A percentile compares a stretch with the other conserved stretches of the same genome.
Evolutionary conservation across 2,888 invertebrate species (phyloP).

Genomic region (Cerceris rybyensis): DNA sequence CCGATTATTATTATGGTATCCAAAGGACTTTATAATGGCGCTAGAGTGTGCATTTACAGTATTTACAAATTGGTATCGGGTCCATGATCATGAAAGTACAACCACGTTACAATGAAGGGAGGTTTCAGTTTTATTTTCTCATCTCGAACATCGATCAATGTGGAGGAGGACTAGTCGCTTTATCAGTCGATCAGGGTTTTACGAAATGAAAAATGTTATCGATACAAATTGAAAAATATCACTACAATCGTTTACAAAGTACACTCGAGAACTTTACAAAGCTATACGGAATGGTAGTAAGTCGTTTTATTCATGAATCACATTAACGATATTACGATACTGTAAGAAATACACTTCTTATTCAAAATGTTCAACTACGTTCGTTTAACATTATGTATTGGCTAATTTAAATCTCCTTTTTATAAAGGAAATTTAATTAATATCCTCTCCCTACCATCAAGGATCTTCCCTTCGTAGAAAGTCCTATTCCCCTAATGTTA

Average conservation of each 20-base stretch:
- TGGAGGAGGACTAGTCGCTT: neutral
- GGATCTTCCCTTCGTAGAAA: too few relatives aligned
- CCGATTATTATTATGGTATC: constrained; percentile 6
- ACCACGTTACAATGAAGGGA: neutral
- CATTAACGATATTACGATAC: too few relatives aligned
- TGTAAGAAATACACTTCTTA: too few relatives aligned
- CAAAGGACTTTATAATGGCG: constrained; percentile 50
- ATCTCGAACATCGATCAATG: constrained; percentile 20
- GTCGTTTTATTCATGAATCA: too few relatives aligned
- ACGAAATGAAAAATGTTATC: neutral
- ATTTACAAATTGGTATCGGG: constrained; percentile 72
- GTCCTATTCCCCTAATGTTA: too few relatives aligned
- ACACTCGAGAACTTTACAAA: too few relatives aligned
- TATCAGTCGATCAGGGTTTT: neutral
- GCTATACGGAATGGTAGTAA: too few relatives aligned
- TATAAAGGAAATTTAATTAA: too few relatives aligned
- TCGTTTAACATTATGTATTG: neutral
- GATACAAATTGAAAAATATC: neutral
- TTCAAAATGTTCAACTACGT: too few relatives aligned
- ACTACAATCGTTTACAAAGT: too few relatives aligned
- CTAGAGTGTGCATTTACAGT: constrained; percentile 78
- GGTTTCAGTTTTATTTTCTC: neutral
- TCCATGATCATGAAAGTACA: constrained; percentile 54
- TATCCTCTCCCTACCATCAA: neutral
- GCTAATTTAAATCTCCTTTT: neutral